Conservation (phyloP, 2,797 vertebrate species). For the Tinamus major region DNA sequence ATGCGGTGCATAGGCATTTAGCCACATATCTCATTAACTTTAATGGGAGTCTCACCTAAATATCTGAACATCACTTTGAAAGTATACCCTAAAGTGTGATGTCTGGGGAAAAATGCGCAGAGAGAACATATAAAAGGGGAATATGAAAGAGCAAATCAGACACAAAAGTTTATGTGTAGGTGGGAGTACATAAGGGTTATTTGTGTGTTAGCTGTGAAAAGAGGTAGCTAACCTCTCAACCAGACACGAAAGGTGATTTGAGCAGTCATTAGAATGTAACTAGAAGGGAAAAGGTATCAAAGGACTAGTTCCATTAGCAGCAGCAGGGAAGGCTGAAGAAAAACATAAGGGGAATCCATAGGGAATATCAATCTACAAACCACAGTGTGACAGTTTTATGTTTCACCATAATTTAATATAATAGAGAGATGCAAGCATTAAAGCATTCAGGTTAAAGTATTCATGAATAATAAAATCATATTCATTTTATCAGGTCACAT, state of each 20-base stretch:
- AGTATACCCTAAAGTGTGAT: slow-evolving; percentile 11
- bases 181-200: neutral
- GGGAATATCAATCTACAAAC: slow-evolving; percentile 49
- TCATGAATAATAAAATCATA: slow-evolving; percentile 74
- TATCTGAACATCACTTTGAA: slow-evolving; percentile 17
- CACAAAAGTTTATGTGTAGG: neutral
- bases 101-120: neutral
- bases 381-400: slow-evolving; percentile 65
- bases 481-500: slow-evolving; percentile 67
- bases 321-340: slow-evolving; percentile 26
- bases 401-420: slow-evolving; percentile 65
- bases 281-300: slow-evolving; percentile 23
- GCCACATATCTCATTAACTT: slow-evolving; percentile 71
- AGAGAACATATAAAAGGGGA: neutral
- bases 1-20: slow-evolving; percentile 56
- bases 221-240: neutral
- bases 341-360: slow-evolving; percentile 45
- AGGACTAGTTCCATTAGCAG: slow-evolving; percentile 49
- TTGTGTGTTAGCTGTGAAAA: neutral
- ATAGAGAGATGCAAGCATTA: slow-evolving; percentile 57
- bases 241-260: neutral
- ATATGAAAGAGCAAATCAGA: neutral
- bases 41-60: slow-evolving; percentile 63
- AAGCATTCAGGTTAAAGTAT: slow-evolving; percentile 69
- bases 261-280: neutral